Evolutionary conservation across 2,888 invertebrate species (phyloP).

Genomic region (Acanthococcus lagerstroemiae): DNA sequence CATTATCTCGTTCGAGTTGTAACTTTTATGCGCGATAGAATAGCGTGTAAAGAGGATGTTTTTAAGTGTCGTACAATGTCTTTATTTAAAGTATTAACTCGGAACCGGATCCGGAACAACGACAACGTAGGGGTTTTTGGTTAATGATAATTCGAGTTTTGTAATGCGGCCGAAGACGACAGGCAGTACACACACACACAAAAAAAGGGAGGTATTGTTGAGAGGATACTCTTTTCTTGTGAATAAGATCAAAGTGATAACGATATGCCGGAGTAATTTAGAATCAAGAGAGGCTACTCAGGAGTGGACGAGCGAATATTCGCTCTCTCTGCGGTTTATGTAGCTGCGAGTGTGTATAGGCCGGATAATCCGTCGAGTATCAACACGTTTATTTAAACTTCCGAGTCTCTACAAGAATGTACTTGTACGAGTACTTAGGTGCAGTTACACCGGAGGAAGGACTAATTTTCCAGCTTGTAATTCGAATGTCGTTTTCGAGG

Average conservation of each 20-base stretch:
- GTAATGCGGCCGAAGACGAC: conserved; percentile 6
- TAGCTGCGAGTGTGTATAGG: too few species aligned
- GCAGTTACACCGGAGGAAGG: too few species aligned
- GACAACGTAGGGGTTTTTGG: conserved; percentile 3
- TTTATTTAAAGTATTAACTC: conserved; percentile 27
- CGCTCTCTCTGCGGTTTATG: too few species aligned
- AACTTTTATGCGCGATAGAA: conserved; percentile 9
- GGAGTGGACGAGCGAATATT: too few species aligned
- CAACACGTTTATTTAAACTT: too few species aligned
- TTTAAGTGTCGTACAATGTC: conserved; percentile 27
- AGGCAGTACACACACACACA: neutral
- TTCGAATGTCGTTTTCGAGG: too few species aligned
- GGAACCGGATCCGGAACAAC: conserved; percentile 14
- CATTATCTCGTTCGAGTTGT: conserved; percentile 4
- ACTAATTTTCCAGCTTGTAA: too few species aligned
- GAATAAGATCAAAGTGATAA: neutral
- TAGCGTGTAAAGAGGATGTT: conserved; percentile 16
- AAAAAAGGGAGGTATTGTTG: neutral
- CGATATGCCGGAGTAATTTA: neutral
- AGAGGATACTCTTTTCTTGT: neutral
- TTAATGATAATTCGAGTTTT: conserved; percentile 23
- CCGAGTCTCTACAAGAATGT: too few species aligned
- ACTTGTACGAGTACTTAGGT: too few species aligned
- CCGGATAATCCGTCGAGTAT: too few species aligned
- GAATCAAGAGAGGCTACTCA: neutral